Conservation (phyloP, 2,113 vertebrate genomes). For the Malaclemys terrapin region DNA sequence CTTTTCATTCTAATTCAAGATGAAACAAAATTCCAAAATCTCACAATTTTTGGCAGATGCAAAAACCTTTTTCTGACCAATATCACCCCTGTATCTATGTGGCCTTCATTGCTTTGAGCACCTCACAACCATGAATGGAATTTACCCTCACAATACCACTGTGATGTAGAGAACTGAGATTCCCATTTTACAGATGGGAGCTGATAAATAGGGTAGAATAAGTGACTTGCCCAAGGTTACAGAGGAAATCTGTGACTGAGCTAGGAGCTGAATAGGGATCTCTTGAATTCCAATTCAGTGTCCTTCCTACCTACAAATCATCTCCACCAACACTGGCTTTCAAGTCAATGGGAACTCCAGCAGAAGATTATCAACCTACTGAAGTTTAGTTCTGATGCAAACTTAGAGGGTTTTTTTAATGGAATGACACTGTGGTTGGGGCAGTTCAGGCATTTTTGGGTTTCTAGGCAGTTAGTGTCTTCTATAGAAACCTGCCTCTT, state of each 20-base stretch:
- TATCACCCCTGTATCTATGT: neutral
- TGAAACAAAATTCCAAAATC: too few species aligned
- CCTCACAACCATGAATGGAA: neutral
- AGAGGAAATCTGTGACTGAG: neutral
- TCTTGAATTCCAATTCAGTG: neutral
- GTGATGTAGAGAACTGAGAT: neutral
- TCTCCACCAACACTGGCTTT: too few species aligned
- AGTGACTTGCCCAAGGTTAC: too few species aligned
- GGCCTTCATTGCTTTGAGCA: neutral
- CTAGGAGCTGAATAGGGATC: neutral
- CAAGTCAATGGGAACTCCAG: neutral
- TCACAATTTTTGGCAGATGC: too few species aligned
- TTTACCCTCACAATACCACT: neutral
- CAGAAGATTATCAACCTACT: neutral
- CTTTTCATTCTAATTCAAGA: too few species aligned
- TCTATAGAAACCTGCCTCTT: too few species aligned
- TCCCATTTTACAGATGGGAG: neutral
- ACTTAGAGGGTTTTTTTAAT: too few species aligned
- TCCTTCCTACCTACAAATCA: neutral
- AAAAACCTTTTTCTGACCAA: too few species aligned
- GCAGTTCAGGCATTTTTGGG: too few species aligned
- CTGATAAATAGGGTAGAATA: neutral
- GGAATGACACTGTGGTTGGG: neutral
- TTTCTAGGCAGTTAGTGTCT: too few species aligned
- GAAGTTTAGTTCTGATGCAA: too few species aligned